Evolutionary conservation across 2,797 vertebrate genomes (phyloP).

Genomic region (Helicolenus hilgendorfi): DNA sequence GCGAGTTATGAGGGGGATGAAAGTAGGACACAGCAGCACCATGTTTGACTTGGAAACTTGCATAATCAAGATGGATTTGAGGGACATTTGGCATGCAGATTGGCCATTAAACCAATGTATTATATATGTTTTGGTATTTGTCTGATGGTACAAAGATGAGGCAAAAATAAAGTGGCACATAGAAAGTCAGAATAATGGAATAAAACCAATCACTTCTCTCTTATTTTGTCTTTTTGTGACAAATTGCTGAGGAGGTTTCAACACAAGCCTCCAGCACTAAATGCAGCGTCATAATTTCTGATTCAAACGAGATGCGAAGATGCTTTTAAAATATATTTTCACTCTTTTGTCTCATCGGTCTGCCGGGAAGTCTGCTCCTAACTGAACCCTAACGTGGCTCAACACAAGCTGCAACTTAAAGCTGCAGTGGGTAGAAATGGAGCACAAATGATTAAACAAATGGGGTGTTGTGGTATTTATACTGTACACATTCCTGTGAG

Average conservation of each 20-base stretch:
- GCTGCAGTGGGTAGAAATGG: too few relatives aligned
- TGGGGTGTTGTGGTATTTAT: too few relatives aligned
- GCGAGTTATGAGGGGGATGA: slow-evolving; percentile 50
- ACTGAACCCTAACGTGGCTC: neutral
- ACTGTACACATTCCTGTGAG: too few relatives aligned
- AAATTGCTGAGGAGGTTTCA: neutral
- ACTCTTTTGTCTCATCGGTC: slow-evolving; percentile 19
- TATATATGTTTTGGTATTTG: neutral
- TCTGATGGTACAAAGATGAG: neutral
- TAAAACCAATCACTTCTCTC: neutral
- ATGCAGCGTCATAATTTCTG: slow-evolving; percentile 14
- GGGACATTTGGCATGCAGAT: neutral
- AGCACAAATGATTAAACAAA: too few relatives aligned
- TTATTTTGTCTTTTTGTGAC: neutral
- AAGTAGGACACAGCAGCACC: slow-evolving; percentile 32
- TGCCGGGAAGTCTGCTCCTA: neutral
- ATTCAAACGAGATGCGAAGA: slow-evolving; percentile 38
- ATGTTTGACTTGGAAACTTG: slow-evolving; percentile 32
- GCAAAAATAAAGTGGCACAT: too few relatives aligned
- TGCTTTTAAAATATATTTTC: slow-evolving; percentile 19
- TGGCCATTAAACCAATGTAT: neutral
- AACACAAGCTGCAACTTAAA: too few relatives aligned
- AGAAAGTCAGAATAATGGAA: neutral
- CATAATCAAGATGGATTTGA: neutral
- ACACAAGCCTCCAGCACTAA: neutral